phyloP scores from a whole-genome alignment of 2,113 vertebrate genomes.

The Alces alces region DNA sequence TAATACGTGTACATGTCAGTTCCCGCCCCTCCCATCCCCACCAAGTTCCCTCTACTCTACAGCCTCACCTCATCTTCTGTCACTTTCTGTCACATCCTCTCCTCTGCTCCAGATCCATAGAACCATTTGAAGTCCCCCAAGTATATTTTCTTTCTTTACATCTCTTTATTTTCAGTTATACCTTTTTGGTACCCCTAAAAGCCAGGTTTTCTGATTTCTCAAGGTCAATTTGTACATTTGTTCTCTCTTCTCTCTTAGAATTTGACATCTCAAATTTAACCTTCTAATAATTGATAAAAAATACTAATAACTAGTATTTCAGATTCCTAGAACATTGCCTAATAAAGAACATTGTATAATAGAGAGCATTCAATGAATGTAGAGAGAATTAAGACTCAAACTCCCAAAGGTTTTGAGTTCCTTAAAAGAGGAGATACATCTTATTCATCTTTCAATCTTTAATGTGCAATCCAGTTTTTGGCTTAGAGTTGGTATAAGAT shows the following conservation, averaged over 20 bases:
- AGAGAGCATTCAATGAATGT: not conserved
- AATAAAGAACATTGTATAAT: not conserved
- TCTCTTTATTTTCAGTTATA: not conserved
- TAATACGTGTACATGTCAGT: not conserved
- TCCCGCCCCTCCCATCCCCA: not conserved
- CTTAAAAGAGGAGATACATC: not conserved
- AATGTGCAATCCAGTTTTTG: not conserved
- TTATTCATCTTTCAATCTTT: not conserved
- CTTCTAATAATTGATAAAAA: not conserved
- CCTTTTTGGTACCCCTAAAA: not conserved
- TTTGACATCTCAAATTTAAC: not conserved
- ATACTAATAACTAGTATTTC: not conserved
- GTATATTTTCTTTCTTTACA: not conserved
- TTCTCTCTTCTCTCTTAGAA: not conserved
- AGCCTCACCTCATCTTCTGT: not conserved
- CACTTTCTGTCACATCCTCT: not conserved
- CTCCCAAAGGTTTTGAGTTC: not conserved
- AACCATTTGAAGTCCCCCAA: not conserved
- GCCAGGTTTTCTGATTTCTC: not conserved
- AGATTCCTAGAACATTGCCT: not conserved
- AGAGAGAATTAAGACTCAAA: not conserved
- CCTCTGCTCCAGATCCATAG: not conserved
- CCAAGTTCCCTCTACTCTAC: not conserved
- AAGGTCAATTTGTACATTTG: not conserved
- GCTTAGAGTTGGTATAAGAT: not conserved